Percentiles rank a stretch among this genome's conserved stretches.
Evolutionary conservation across 2,113 vertebrate species (phyloP).

Genomic region (Nansenia antarctica): DNA sequence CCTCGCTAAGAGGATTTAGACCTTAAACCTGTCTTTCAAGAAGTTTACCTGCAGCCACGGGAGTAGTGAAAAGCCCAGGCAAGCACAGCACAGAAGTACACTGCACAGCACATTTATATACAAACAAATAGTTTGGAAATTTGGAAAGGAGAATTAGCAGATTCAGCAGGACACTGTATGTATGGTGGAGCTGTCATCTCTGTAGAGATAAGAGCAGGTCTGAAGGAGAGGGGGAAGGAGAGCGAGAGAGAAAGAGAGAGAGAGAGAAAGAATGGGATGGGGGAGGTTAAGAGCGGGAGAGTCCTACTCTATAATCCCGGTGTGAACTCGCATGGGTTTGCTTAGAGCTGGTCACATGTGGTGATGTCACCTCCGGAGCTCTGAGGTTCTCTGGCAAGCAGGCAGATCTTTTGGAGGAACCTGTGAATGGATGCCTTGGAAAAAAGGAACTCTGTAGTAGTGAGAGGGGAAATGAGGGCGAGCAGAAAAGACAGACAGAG

Average conservation of each 20-base stretch:
- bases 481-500: not conserved
- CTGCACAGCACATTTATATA: too few species aligned
- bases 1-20: conserved; percentile 62
- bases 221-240: not conserved
- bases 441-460: not conserved
- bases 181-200: too few species aligned
- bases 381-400: conserved; percentile 2
- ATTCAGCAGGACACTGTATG: too few species aligned
- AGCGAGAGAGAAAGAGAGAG: not conserved
- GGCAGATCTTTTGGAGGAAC: conserved; percentile 19
- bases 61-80: not conserved
- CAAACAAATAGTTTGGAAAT: too few species aligned
- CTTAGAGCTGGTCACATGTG: conserved; percentile 30
- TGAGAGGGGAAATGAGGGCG: not conserved
- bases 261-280: conserved; percentile 1
- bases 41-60: conserved; percentile 24
- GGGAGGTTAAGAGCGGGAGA: conserved; percentile 14
- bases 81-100: not conserved
- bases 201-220: not conserved
- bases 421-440: conserved; percentile 16
- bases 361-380: conserved; percentile 42
- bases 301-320: conserved; percentile 38
- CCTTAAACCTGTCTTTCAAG: conserved; percentile 51
- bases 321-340: conserved; percentile 27
- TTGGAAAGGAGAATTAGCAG: too few species aligned